Percentiles rank a stretch among this genome's conserved stretches.
phyloP scores from a whole-genome alignment of 2,113 vertebrate genomes.

The Nannospalax galili region DNA sequence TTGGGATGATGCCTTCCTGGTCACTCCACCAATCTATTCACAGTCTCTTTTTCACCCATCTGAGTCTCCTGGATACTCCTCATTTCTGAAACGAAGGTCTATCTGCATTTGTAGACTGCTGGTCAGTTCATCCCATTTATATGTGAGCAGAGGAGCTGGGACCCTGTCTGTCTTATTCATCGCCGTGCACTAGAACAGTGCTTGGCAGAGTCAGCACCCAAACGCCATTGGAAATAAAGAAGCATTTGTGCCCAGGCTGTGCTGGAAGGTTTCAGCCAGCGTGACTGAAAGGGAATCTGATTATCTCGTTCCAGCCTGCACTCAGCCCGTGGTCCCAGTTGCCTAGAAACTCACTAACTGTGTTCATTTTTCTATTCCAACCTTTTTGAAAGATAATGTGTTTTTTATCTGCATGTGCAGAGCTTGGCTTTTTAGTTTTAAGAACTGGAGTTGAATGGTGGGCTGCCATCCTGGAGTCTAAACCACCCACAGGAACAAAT shows the following conservation, averaged over 20 bases:
- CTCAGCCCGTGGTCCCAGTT: neutral
- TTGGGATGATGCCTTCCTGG: neutral
- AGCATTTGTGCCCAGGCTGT: neutral
- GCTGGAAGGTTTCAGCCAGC: neutral
- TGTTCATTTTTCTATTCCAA: constrained; percentile 4
- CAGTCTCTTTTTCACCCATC: rapidly evolving
- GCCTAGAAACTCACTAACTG: constrained; percentile 67
- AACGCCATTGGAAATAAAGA: constrained; percentile 12
- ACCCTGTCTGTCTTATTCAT: neutral
- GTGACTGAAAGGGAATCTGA: neutral
- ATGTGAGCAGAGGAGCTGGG: neutral
- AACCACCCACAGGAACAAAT: constrained; percentile 38
- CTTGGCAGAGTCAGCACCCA: neutral
- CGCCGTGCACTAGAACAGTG: neutral
- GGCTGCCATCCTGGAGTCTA: neutral
- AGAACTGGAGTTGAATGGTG: constrained; percentile 14
- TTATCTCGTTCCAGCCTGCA: neutral
- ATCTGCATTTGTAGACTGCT: neutral
- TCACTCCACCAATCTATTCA: neutral
- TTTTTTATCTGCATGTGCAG: constrained; percentile 57
- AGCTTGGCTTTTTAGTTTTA: constrained; percentile 40
- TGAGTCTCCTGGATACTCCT: neutral
- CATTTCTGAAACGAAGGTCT: neutral
- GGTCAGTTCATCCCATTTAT: neutral
- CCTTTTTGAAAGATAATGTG: constrained; percentile 55